phyloP scores from a whole-genome alignment of 2,888 invertebrate species.

The Peribatodes rhomboidaria region DNA sequence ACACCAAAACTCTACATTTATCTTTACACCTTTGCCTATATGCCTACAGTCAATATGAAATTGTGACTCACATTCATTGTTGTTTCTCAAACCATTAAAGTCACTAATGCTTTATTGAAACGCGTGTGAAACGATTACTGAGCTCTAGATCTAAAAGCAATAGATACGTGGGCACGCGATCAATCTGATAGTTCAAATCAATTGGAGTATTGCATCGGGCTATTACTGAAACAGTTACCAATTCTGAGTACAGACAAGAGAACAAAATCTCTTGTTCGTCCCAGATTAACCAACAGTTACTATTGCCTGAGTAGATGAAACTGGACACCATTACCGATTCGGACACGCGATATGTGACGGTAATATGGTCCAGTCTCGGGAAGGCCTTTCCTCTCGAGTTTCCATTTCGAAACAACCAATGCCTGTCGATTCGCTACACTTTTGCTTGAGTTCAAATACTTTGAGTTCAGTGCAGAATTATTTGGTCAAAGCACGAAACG shows the following conservation, averaged over 20 bases:
- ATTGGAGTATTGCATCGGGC: slow-evolving; percentile 17
- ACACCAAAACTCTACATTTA: background rate
- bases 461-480: background rate
- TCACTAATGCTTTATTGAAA: slow-evolving; percentile 3
- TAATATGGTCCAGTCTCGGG: slow-evolving; percentile 11
- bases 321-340: slow-evolving; percentile 14
- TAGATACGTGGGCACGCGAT: slow-evolving; percentile 30
- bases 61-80: background rate
- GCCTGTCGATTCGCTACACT: slow-evolving; percentile 24
- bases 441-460: slow-evolving; percentile 10
- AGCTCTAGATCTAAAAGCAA: slow-evolving; percentile 34
- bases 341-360: slow-evolving; percentile 34
- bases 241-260: background rate
- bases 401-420: slow-evolving; percentile 12
- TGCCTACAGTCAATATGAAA: background rate
- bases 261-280: slow-evolving; percentile 7
- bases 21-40: background rate
- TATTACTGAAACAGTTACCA: slow-evolving; percentile 15
- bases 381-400: slow-evolving; percentile 18
- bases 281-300: slow-evolving; percentile 16
- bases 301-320: slow-evolving; percentile 16
- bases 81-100: background rate
- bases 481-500: slow-evolving; percentile 9
- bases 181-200: slow-evolving; percentile 26
- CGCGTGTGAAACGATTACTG: slow-evolving; percentile 10